Conservation (phyloP, 2,797 vertebrate species). For the Epinephelus coioides region DNA sequence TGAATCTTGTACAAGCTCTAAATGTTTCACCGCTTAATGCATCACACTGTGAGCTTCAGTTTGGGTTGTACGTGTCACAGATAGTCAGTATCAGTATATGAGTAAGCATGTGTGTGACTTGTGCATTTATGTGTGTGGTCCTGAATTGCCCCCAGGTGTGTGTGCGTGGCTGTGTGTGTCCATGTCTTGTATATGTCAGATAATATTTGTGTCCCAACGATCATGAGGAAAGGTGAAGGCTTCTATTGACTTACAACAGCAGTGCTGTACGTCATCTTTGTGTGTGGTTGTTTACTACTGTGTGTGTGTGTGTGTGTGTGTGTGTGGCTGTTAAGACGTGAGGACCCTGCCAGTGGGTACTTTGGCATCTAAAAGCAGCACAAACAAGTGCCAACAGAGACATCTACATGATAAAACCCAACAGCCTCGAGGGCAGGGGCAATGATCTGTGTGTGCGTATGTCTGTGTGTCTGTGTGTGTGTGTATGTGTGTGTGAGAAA, state of each 20-base stretch:
- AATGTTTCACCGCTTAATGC: background rate
- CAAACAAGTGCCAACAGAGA: constrained; percentile 63
- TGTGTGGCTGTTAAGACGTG: constrained; percentile 23
- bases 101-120: constrained; percentile 16
- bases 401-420: constrained; percentile 62
- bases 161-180: constrained; percentile 28
- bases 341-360: constrained; percentile 58
- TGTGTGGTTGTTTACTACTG: background rate
- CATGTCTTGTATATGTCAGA: constrained; percentile 48
- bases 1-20: background rate
- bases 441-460: constrained; percentile 51
- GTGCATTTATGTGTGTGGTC: constrained; percentile 39
- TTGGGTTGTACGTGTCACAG: constrained; percentile 27
- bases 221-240: constrained; percentile 48
- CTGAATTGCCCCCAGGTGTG: constrained; percentile 42
- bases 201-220: constrained; percentile 50
- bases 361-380: constrained; percentile 64
- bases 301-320: constrained; percentile 27
- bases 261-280: background rate
- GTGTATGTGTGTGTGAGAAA: constrained; percentile 29
- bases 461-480: constrained; percentile 22
- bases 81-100: background rate
- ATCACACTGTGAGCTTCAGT: background rate
- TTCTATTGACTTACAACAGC: constrained; percentile 47
- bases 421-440: constrained; percentile 59